Percentiles rank a stretch among this genome's conserved stretches.
Conservation (phyloP, 1,140 invertebrate genomes). For the Gonatopus flavifemur region DNA sequence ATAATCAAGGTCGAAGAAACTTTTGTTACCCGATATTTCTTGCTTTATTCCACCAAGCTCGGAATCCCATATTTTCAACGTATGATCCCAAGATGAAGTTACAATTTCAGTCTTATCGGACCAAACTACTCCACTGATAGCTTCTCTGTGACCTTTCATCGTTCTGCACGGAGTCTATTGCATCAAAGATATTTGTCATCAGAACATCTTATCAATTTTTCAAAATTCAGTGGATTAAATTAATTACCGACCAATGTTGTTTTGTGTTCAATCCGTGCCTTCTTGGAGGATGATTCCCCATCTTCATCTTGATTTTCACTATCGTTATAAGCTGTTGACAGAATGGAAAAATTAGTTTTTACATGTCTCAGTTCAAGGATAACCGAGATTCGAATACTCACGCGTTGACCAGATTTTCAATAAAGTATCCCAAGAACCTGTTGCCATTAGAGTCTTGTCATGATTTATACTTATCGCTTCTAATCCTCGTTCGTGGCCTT, state of each 20-base stretch:
- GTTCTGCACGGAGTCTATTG: slow-evolving; percentile 80
- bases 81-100: slow-evolving; percentile 95
- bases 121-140: slow-evolving; percentile 84
- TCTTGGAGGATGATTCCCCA: slow-evolving; percentile 58
- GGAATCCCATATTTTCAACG: slow-evolving; percentile 92
- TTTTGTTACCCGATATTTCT: slow-evolving; percentile 85
- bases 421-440: slow-evolving; percentile 89
- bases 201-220: slow-evolving; percentile 1
- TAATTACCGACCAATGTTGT: slow-evolving; percentile 41
- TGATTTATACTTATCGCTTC: slow-evolving; percentile 79
- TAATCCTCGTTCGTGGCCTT: slow-evolving; percentile 86
- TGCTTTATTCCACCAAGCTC: slow-evolving; percentile 79
- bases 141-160: slow-evolving; percentile 89
- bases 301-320: slow-evolving; percentile 41
- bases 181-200: slow-evolving; percentile 2
- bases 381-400: slow-evolving; percentile 39
- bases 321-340: slow-evolving; percentile 5
- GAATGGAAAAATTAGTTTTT: slow-evolving; percentile 7
- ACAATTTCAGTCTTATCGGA: slow-evolving; percentile 73
- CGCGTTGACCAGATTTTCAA: slow-evolving; percentile 77
- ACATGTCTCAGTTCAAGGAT: neutral
- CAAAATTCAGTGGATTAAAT: slow-evolving; percentile 5
- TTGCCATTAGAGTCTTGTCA: slow-evolving; percentile 72
- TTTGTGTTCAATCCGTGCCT: slow-evolving; percentile 49
- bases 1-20: slow-evolving; percentile 85